Percentiles rank a stretch among this genome's conserved stretches.
These are phyloP conservation scores for Papilio gigon DNA, from an alignment of 2,888 invertebrate species.

Conservation along the genomic window DNA sequence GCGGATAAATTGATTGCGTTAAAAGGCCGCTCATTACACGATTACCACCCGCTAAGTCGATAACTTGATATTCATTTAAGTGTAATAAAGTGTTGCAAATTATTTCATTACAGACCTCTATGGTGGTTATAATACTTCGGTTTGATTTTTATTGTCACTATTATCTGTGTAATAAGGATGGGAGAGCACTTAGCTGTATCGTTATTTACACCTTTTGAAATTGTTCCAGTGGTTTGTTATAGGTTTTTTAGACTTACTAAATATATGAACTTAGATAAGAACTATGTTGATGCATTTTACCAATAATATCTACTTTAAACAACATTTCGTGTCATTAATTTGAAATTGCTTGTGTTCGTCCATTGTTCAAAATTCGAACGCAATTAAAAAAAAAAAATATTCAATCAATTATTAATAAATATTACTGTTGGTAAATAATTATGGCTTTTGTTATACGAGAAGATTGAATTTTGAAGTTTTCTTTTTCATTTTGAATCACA, in stretches of 20 bases:
- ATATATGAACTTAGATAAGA: neutral
- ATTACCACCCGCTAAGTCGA: constrained; percentile 75
- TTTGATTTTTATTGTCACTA: constrained; percentile 53
- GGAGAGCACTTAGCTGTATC: constrained; percentile 43
- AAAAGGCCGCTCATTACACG: constrained; percentile 60
- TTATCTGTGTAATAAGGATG: constrained; percentile 46
- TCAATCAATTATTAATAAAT: too few relatives aligned
- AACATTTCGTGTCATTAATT: too few relatives aligned
- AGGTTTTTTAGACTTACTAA: neutral
- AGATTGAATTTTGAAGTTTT: neutral
- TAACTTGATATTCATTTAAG: constrained; percentile 66
- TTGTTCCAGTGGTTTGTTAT: constrained; percentile 24
- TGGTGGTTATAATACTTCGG: constrained; percentile 54
- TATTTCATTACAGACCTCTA: constrained; percentile 62
- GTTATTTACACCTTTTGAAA: constrained; percentile 44
- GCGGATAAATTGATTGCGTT: constrained; percentile 49
- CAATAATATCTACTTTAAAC: too few relatives aligned
- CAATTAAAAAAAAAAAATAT: too few relatives aligned
- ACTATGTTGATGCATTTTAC: too few relatives aligned
- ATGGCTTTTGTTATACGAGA: too few relatives aligned
- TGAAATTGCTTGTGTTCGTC: too few relatives aligned
- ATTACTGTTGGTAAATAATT: too few relatives aligned
- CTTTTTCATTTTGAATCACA: neutral
- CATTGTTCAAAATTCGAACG: too few relatives aligned
- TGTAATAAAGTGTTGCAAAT: constrained; percentile 73